Evolutionary conservation across 2,888 invertebrate species (phyloP).

Genomic region (Hylaea fasciaria): DNA sequence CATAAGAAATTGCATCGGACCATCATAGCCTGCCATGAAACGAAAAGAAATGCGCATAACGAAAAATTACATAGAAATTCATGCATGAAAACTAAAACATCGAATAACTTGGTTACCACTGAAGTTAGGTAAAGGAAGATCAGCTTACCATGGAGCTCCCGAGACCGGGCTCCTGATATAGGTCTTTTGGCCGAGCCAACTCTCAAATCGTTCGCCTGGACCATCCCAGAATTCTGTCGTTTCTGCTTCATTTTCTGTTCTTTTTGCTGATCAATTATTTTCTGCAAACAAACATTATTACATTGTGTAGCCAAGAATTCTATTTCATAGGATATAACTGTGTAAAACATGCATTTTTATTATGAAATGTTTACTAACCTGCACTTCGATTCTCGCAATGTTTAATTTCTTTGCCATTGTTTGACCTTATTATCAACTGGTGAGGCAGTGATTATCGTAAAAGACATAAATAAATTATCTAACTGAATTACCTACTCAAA

Average conservation of each 20-base stretch:
- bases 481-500: constrained; percentile 44
- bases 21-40: constrained; percentile 89
- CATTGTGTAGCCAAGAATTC: neutral
- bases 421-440: constrained; percentile 23
- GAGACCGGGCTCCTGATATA: constrained; percentile 86
- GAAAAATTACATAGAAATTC: constrained; percentile 61
- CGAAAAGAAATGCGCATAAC: constrained; percentile 65
- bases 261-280: constrained; percentile 87
- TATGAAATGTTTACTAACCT: constrained; percentile 83
- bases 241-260: constrained; percentile 96
- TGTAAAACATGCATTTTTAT: constrained; percentile 20
- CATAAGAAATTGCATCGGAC: constrained; percentile 94
- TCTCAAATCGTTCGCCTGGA: constrained; percentile 93
- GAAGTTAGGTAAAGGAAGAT: constrained; percentile 4
- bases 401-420: constrained; percentile 37
- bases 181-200: constrained; percentile 88
- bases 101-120: constrained; percentile 29
- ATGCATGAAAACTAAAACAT: constrained; percentile 56
- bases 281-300: constrained; percentile 77
- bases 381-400: constrained; percentile 88
- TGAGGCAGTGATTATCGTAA: constrained; percentile 41
- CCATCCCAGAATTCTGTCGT: constrained; percentile 93
- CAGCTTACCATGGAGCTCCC: constrained; percentile 88
- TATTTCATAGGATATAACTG: neutral
- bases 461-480: constrained; percentile 10